Evolutionary conservation across 2,888 invertebrate genomes (phyloP).

Genomic region (Campaea margaritaria): DNA sequence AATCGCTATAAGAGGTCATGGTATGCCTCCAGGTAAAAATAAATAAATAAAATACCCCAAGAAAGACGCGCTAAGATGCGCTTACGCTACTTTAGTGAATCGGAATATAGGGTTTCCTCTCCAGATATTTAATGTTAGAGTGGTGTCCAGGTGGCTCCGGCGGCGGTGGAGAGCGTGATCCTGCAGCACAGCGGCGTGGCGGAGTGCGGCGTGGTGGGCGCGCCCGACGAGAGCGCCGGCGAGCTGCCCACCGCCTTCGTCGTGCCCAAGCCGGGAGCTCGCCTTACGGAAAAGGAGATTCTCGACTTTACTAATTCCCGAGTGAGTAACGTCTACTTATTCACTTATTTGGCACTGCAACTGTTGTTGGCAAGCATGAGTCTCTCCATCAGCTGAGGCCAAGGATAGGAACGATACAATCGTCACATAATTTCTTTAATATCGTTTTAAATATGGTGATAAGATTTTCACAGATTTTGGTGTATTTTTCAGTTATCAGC

Average conservation of each 20-base stretch:
- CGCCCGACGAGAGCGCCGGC: slow-evolving; percentile 88
- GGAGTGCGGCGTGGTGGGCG: slow-evolving; percentile 92
- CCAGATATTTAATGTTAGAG: neutral
- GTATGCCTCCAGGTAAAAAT: neutral
- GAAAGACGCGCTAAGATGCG: too few species aligned
- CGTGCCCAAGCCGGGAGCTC: slow-evolving; percentile 84
- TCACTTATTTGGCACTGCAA: too few species aligned
- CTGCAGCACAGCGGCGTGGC: slow-evolving; percentile 88
- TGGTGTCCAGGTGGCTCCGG: slow-evolving; percentile 88
- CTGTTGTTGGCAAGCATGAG: too few species aligned
- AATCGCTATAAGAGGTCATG: too few species aligned
- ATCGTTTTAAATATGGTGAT: too few species aligned
- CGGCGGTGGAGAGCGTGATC: slow-evolving; percentile 92
- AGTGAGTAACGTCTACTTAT: too few species aligned
- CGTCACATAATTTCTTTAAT: too few species aligned
- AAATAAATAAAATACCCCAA: too few species aligned
- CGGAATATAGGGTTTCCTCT: neutral
- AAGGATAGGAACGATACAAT: too few species aligned
- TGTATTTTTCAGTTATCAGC: slow-evolving; percentile 64
- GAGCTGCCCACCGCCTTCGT: slow-evolving; percentile 91
- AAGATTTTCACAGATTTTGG: neutral
- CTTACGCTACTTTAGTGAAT: too few species aligned
- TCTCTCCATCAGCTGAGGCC: too few species aligned
- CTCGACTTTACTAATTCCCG: slow-evolving; percentile 71
- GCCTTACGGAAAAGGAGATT: slow-evolving; percentile 83